Base-by-base conservation (phyloP, 1,140 invertebrate species). In the Megalonaias nervosa region DNA sequence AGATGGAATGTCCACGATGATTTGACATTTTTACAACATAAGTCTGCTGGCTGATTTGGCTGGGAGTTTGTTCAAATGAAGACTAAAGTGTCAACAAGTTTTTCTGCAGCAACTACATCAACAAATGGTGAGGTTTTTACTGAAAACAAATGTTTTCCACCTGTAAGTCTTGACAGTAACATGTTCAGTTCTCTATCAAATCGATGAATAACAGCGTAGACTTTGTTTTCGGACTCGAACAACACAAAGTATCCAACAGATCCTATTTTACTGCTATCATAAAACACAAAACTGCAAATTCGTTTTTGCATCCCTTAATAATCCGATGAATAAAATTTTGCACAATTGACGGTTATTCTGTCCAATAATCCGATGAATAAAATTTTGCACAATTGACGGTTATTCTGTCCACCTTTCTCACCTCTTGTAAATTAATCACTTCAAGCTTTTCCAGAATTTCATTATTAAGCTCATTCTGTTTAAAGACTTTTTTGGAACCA, bases 231-330 rank as follows among this genome's bases (percentile, higher is more conserved):
- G 15, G 55, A 59, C 26, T 48, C 11, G 64, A 38, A 60, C 38
- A 69, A n/a, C 67, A 67, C 19, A 75, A 75, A 48, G 38, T 61
- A 75, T 62, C 60, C n/a, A 78, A n/a, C 19, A 78, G 60, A 59
- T 72, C 62, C 21, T 57, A 23, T 56, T 72, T 21, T 48, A 65
- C 31, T 68, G 48, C 61, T 56, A 16, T 62, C 19, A 68, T 72
- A 61, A 48, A 26, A 61, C 60, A 72, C 60, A 72, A 72, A 61
- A 62, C 38, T 61, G 70, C 58, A 72, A 26, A 72, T 72, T 72
- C 70, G 60, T 62, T 60, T 72, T 60, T 61, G 70, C 61, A 74
- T 61, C 61, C 58, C 67, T 66, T 12, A n/a, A n/a, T n/a, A n/a
- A n/a, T n/a, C n/a, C n/a, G n/a, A n/a, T n/a, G n/a, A n/a, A n/a